Conservation (phyloP, 1,140 invertebrate species). For the Drosophila sechellia region DNA sequence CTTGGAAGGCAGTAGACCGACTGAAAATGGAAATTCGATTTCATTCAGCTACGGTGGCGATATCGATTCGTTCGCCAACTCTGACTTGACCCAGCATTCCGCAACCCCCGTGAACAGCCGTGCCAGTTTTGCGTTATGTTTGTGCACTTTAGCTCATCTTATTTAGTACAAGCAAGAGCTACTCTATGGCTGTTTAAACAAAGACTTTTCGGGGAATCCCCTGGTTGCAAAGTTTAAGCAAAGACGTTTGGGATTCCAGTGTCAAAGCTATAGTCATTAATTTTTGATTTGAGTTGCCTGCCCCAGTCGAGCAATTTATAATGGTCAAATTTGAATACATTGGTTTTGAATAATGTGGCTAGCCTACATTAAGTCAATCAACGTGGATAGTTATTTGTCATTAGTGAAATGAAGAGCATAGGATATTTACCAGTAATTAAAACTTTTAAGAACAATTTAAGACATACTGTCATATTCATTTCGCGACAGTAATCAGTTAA, state of each 20-base stretch:
- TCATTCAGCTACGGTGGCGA: conserved; percentile 51
- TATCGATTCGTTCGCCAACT: conserved; percentile 58
- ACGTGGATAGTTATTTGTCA: not conserved
- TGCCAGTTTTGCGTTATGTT: conserved; percentile 1
- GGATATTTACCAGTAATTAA: not conserved
- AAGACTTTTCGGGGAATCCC: conserved; percentile 13
- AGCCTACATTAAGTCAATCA: not conserved
- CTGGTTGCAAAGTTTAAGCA: not conserved
- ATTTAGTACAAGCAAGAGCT: conserved; percentile 9
- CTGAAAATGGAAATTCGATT: conserved; percentile 58
- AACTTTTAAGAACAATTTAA: not conserved
- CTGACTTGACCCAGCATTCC: conserved; percentile 20
- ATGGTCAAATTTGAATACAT: not conserved
- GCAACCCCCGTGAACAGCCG: not conserved
- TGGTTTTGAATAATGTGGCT: not conserved
- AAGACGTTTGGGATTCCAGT: not conserved
- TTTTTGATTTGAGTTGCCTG: conserved; percentile 1
- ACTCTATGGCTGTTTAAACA: conserved; percentile 1
- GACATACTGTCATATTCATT: not conserved
- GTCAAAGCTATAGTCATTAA: not conserved
- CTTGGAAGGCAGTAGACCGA: conserved; percentile 2
- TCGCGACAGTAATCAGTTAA: conserved; percentile 4
- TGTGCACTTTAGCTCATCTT: conserved; percentile 16
- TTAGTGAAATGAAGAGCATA: not conserved
- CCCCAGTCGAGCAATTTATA: not conserved